These are phyloP conservation scores for Neuroterus valhalla DNA, from an alignment of 1,140 invertebrate species.

Conservation along the genomic window DNA sequence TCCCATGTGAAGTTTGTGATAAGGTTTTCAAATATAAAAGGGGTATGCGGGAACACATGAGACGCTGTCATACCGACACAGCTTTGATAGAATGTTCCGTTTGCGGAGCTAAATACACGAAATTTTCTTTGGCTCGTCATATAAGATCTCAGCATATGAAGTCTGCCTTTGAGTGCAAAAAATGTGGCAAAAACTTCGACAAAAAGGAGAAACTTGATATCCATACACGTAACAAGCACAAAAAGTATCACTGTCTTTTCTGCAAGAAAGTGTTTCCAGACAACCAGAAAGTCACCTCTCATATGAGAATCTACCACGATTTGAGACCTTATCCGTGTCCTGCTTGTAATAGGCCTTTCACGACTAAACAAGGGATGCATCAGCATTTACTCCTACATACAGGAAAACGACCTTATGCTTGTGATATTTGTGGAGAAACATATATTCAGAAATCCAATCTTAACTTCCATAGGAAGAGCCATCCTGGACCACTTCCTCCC, in stretches of 20 bases:
- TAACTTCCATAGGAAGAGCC: conserved; percentile 56
- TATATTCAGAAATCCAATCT: conserved; percentile 64
- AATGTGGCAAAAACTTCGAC: conserved; percentile 67
- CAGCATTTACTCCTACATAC: conserved; percentile 79
- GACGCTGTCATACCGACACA: conserved; percentile 53
- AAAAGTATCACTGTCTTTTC: conserved; percentile 32
- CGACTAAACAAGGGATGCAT: conserved; percentile 58
- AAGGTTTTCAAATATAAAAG: conserved; percentile 35
- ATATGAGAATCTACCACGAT: conserved; percentile 73
- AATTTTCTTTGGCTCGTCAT: neutral
- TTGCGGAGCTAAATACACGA: conserved; percentile 40
- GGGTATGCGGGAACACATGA: conserved; percentile 41
- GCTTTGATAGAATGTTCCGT: neutral
- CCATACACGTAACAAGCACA: conserved; percentile 47
- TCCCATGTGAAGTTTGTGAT: conserved; percentile 37
- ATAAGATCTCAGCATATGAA: neutral
- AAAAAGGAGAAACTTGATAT: conserved; percentile 62
- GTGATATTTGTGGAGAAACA: conserved; percentile 64
- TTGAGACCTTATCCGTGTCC: conserved; percentile 73
- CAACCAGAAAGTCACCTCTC: conserved; percentile 74
- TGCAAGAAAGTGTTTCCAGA: conserved; percentile 66
- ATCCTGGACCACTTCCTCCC: conserved; percentile 49
- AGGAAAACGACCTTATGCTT: conserved; percentile 79
- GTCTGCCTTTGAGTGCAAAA: conserved; percentile 58
- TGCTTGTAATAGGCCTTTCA: conserved; percentile 72